These are phyloP conservation scores for Pogonocichla stellata DNA, from an alignment of 2,113 vertebrate genomes.

Conservation along the genomic window DNA sequence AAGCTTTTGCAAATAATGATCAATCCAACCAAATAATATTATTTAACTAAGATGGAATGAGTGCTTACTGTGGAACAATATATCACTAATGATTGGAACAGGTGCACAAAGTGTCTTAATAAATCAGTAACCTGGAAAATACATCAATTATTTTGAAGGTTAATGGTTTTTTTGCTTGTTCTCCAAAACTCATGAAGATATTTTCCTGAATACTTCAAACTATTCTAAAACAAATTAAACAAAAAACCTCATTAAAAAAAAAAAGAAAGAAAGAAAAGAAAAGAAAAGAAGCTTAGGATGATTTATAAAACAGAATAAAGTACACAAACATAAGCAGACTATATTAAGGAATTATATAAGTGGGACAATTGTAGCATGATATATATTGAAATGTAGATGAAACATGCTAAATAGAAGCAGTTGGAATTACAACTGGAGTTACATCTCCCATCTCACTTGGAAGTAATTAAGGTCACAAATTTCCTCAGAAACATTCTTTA, in stretches of 20 bases:
- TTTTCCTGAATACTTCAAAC: conserved; percentile 43
- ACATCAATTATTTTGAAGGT: conserved; percentile 71
- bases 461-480: neutral
- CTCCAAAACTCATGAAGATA: conserved; percentile 40
- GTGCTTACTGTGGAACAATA: conserved; percentile 48
- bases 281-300: neutral
- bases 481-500: neutral
- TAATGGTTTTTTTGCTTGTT: conserved; percentile 64
- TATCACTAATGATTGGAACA: conserved; percentile 67
- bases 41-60: conserved; percentile 65
- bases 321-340: neutral
- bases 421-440: neutral
- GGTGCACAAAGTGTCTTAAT: conserved; percentile 68
- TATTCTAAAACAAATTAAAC: neutral
- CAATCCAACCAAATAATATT: conserved; percentile 53
- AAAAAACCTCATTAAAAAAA: neutral
- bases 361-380: neutral
- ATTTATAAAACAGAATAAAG: neutral
- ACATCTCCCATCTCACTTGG: neutral
- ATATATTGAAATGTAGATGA: neutral
- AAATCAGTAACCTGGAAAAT: conserved; percentile 68
- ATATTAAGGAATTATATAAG: neutral
- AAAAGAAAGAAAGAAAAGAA: neutral
- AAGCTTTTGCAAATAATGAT: conserved; percentile 48
- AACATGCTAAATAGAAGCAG: neutral